Percentiles rank a stretch among this genome's conserved stretches.
Evolutionary conservation across 2,797 vertebrate species (phyloP).

Genomic region (Podarcis lilfordi): DNA sequence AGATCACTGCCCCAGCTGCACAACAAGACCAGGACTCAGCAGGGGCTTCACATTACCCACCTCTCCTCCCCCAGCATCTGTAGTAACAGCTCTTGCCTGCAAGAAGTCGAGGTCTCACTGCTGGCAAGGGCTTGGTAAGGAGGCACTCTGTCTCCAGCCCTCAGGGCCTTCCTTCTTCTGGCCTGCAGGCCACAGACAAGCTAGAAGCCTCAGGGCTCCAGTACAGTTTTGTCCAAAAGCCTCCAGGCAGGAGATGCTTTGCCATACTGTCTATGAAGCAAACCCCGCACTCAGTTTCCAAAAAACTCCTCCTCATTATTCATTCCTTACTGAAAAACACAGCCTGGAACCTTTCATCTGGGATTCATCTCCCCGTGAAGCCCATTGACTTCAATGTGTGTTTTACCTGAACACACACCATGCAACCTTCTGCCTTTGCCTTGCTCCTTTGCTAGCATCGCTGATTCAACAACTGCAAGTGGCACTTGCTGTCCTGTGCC

Average conservation of each 20-base stretch:
- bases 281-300: neutral
- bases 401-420: neutral
- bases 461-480: slow-evolving; percentile 23
- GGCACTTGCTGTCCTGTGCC: slow-evolving; percentile 1
- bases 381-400: neutral
- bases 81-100: neutral
- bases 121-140: neutral
- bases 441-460: slow-evolving; percentile 63
- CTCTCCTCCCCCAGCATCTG: no score
- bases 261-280: neutral
- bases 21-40: no score
- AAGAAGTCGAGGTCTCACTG: neutral
- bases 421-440: slow-evolving; percentile 4
- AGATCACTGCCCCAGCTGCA: no score
- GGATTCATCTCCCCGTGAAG: neutral
- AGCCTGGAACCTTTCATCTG: neutral
- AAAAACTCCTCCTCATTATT: neutral
- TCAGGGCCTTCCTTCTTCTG: neutral
- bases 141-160: neutral
- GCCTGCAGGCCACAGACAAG: neutral
- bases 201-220: neutral
- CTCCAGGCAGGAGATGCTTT: neutral
- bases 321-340: neutral
- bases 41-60: no score
- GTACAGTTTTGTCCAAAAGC: neutral